Base-by-base conservation (phyloP, 2,888 invertebrate species). In the Pogonocherus hispidulus region DNA sequence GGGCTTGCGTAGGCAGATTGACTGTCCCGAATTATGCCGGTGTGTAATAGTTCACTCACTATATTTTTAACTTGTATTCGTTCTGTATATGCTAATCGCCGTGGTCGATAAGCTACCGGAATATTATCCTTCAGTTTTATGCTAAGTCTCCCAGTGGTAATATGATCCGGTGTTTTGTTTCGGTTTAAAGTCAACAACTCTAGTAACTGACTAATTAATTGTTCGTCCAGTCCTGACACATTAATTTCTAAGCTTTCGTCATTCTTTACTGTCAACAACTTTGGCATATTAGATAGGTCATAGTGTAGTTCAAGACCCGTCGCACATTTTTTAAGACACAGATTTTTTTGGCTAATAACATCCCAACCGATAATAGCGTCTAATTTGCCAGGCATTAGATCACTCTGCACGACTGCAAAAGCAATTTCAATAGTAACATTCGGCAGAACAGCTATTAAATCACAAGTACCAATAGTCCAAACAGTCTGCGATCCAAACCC, bases 1-100 rank as follows among this genome's bases (percentile, higher is more conserved):
- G 75, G 72, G 41, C 72, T 74, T 1, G 75, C 75, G 56, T 67
- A 75, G 0, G 71, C 65, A 4, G 75, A 75, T 27, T 63, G 23
- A 57, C 74, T 73, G 65, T 72, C 70, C 16, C 70, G 73, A 8
- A 74, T 74, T 9, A 72, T 65, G 3, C 68, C 62, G 16, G 66
- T 64, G 16, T 66, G 37, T 22, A 75, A 63, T 18, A 73, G 64
- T 44, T 74, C 69, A 32, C 41, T 41, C 20, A 74, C 35, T 14
- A 73, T 73, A 18, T 63, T 20, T 35, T 44, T 11, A n/a, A 75
- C 63, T 63, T 68, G 52, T 14, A 46, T 22, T 44, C 62, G 37
- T 63, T 75, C 70, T 35, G 51, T 41, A 47, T 67, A 52, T 8
- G 71, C 63, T 18, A 75, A 57, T 14, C 71, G 57, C n/a, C 73